Percentiles rank a stretch among this genome's conserved stretches.
Conservation (phyloP, 2,888 invertebrate genomes). For the Chloromyia formosa region DNA sequence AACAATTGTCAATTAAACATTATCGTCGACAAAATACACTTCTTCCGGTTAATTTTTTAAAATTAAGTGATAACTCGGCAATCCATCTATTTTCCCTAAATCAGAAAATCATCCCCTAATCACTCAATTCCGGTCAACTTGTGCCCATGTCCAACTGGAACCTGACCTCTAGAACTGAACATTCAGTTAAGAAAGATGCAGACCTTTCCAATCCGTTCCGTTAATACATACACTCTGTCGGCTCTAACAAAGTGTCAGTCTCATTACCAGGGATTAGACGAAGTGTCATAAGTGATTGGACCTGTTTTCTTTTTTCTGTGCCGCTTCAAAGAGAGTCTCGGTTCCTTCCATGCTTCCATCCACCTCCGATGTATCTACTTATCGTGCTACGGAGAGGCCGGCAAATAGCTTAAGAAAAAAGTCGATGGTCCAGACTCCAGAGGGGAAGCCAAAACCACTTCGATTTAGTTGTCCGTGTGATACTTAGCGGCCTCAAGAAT, state of each 20-base stretch:
- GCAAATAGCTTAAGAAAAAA: background rate
- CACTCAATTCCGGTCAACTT: background rate
- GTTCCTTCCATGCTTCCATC: background rate
- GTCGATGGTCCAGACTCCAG: background rate
- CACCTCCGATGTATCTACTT: slow-evolving; percentile 6
- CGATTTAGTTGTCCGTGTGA: slow-evolving; percentile 27
- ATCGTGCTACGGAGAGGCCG: too few species aligned
- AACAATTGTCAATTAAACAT: too few species aligned
- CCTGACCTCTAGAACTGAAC: too few species aligned
- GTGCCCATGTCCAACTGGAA: background rate
- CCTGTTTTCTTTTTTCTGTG: slow-evolving; percentile 21
- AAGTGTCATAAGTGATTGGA: slow-evolving; percentile 34
- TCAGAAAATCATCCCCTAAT: background rate
- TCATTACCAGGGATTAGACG: slow-evolving; percentile 43
- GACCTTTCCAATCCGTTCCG: background rate
- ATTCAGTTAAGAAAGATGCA: background rate
- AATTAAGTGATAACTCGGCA: too few species aligned
- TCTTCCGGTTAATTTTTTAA: too few species aligned
- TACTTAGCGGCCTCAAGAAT: slow-evolving; percentile 13
- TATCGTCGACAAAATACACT: too few species aligned
- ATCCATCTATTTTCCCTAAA: too few species aligned
- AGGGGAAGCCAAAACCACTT: slow-evolving; percentile 2
- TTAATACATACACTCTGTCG: slow-evolving; percentile 30
- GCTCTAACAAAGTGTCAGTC: slow-evolving; percentile 42
- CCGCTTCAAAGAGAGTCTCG: background rate